phyloP scores from a whole-genome alignment of 2,113 vertebrate genomes.

The Bos javanicus region DNA sequence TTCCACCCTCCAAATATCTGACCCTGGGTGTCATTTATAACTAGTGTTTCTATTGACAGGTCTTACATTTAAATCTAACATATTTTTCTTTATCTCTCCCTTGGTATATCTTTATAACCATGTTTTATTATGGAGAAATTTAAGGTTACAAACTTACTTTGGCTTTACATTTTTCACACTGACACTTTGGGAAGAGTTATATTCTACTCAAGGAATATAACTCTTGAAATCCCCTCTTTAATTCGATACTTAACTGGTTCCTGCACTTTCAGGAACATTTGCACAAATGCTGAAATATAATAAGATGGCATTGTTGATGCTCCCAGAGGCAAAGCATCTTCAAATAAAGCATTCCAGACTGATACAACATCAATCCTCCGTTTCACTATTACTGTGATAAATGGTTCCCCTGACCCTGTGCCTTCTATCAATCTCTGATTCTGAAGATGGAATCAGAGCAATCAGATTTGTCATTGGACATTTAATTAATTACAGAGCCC shows the following conservation, averaged over 20 bases:
- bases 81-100: neutral
- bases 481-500: constrained; percentile 72
- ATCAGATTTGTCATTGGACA: constrained; percentile 57
- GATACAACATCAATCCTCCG: constrained; percentile 68
- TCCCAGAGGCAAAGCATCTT: constrained; percentile 42
- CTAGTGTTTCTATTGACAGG: neutral
- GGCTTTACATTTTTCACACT: neutral
- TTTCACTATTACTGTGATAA: constrained; percentile 57
- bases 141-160: neutral
- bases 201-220: neutral
- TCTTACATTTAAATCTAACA: neutral
- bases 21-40: neutral
- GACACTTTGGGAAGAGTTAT: neutral
- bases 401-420: constrained; percentile 68
- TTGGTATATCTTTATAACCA: neutral
- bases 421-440: constrained; percentile 77
- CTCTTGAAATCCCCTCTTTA: constrained; percentile 5
- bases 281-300: constrained; percentile 24
- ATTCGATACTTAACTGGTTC: neutral
- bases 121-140: neutral
- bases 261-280: neutral
- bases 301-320: constrained; percentile 34
- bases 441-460: constrained; percentile 52
- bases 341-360: constrained; percentile 67
- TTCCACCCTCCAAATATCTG: neutral